These are phyloP conservation scores for Chrysemys picta DNA, from an alignment of 2,113 vertebrate genomes.

Conservation along the genomic window DNA sequence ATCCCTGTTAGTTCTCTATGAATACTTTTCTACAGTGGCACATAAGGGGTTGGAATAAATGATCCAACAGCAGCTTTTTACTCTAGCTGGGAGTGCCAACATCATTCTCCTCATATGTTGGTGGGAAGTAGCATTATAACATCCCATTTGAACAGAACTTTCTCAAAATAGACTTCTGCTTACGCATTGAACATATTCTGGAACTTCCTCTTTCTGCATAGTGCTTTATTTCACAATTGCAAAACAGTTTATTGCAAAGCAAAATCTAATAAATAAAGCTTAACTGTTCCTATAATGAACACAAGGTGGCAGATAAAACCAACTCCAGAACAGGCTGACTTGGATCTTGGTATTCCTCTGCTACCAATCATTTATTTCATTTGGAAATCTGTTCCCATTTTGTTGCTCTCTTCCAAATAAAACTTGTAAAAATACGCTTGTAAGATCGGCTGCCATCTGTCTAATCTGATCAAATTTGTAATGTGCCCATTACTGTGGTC, in stretches of 20 bases:
- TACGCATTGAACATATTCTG: not conserved
- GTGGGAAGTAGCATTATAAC: not conserved
- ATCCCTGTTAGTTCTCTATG: not conserved
- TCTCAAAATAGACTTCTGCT: not conserved
- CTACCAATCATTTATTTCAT: not conserved
- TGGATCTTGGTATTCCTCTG: not conserved
- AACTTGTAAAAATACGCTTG: not conserved
- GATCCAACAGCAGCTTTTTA: not conserved
- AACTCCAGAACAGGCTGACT: not conserved
- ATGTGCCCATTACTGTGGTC: not conserved
- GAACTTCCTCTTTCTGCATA: not conserved
- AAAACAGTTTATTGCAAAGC: not conserved
- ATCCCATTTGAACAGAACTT: not conserved
- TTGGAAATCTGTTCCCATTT: not conserved
- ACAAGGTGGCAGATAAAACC: not conserved
- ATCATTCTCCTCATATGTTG: not conserved
- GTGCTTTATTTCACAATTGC: not conserved
- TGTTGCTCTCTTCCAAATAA: not conserved
- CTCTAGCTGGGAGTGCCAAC: not conserved
- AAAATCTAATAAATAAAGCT: not conserved
- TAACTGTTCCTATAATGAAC: not conserved
- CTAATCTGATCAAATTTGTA: not conserved
- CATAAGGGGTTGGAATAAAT: not conserved
- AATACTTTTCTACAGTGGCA: not conserved
- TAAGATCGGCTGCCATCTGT: not conserved